phyloP scores from a whole-genome alignment of 2,113 vertebrate species.

The Odocoileus hemionus region DNA sequence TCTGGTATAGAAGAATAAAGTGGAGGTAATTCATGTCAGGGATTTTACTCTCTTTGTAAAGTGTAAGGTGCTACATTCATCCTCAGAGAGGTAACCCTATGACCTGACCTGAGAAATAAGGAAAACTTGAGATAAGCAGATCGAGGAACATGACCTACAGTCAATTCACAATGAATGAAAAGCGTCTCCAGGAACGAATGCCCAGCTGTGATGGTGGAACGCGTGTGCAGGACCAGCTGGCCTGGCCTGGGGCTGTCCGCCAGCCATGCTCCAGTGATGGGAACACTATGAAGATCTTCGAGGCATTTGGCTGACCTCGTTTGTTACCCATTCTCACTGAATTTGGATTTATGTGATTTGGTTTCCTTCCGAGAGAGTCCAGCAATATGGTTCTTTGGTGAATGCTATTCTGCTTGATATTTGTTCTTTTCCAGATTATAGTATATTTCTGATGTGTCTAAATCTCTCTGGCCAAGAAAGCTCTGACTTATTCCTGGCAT shows the following conservation, averaged over 20 bases:
- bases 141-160: neutral
- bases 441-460: neutral
- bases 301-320: neutral
- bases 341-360: neutral
- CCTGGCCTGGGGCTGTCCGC: neutral
- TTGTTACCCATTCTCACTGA: too few relatives aligned
- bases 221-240: accelerated
- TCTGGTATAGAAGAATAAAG: neutral
- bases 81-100: neutral
- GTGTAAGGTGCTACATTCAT: neutral
- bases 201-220: neutral
- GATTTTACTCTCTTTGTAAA: neutral
- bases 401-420: neutral
- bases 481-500: neutral
- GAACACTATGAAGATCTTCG: neutral
- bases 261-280: accelerated
- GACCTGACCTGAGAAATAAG: neutral
- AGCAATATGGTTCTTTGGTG: neutral
- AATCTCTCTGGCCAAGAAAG: neutral
- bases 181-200: accelerated
- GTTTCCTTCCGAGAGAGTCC: neutral
- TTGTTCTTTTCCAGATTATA: neutral
- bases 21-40: neutral
- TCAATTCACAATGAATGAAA: neutral
- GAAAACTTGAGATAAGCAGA: neutral